A percentile compares a stretch with the other conserved stretches of the same genome.
Evolutionary conservation across 2,888 invertebrate species (phyloP).

Genomic region (Machimus rusticus): DNA sequence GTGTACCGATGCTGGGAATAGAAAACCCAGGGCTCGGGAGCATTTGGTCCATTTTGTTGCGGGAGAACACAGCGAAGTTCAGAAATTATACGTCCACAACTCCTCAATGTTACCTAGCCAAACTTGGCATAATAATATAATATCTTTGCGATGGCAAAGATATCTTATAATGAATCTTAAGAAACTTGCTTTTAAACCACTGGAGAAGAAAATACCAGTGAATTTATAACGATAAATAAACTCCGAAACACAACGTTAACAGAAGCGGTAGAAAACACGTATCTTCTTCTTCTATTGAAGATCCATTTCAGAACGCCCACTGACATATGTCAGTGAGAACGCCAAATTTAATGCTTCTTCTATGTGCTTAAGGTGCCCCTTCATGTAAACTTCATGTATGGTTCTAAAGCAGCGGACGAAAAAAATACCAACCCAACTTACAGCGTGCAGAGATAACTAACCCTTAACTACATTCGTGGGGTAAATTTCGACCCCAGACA

Average conservation of each 20-base stretch:
- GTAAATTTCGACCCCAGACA: no score
- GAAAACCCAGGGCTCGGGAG: constrained; percentile 87
- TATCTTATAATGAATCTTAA: background rate
- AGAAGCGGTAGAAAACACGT: background rate
- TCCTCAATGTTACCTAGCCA: background rate
- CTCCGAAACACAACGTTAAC: background rate
- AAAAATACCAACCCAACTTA: no score
- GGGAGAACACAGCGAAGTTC: background rate
- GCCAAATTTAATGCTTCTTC: background rate
- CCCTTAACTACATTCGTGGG: no score
- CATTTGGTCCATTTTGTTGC: constrained; percentile 83
- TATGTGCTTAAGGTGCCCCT: background rate
- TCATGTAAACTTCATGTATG: no score
- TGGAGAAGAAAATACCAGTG: background rate
- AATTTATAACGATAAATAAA: background rate
- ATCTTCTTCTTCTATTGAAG: background rate
- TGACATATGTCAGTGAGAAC: no score
- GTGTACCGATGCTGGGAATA: constrained; percentile 90
- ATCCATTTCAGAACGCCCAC: background rate
- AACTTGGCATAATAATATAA: background rate
- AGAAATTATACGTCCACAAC: background rate
- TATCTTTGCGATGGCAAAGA: background rate
- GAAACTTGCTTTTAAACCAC: background rate
- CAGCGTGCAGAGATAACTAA: no score
- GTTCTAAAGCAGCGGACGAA: no score